phyloP scores from a whole-genome alignment of 2,113 vertebrate species.

The Meleagris gallopavo region DNA sequence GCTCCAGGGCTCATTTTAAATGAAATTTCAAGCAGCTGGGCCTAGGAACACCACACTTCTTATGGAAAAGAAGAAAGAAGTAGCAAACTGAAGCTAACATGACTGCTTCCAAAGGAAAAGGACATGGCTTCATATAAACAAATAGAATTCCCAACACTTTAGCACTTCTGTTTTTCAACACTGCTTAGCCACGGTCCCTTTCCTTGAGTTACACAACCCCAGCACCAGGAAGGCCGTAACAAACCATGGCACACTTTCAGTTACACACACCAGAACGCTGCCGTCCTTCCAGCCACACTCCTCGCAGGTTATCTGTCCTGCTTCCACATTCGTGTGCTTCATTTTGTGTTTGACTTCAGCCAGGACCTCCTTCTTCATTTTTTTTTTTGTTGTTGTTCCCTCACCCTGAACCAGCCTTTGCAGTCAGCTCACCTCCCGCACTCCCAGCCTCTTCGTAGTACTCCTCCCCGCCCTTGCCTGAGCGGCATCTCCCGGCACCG shows the following conservation, averaged over 20 bases:
- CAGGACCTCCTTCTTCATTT: not conserved
- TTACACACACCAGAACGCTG: not conserved
- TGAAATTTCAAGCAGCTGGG: not conserved
- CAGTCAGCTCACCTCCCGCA: not conserved
- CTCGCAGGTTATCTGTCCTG: not conserved
- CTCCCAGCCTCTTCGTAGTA: not conserved
- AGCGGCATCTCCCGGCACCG: no score
- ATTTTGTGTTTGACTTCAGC: not conserved
- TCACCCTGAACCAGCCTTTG: not conserved
- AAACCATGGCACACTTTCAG: not conserved
- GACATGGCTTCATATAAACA: not conserved
- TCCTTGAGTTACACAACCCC: accelerated
- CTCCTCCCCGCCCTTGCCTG: accelerated
- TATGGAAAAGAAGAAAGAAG: accelerated
- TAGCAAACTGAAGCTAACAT: not conserved
- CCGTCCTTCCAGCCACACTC: not conserved
- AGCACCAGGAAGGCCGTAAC: accelerated
- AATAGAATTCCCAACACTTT: not conserved
- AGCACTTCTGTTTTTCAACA: not conserved
- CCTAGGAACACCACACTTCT: not conserved
- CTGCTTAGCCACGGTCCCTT: not conserved
- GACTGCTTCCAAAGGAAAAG: not conserved
- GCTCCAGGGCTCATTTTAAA: not conserved
- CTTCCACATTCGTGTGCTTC: not conserved
- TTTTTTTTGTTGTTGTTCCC: no score